A percentile compares a stretch with the other conserved stretches of the same genome.
phyloP scores from a whole-genome alignment of 2,113 vertebrate species.

The Macrotus californicus region DNA sequence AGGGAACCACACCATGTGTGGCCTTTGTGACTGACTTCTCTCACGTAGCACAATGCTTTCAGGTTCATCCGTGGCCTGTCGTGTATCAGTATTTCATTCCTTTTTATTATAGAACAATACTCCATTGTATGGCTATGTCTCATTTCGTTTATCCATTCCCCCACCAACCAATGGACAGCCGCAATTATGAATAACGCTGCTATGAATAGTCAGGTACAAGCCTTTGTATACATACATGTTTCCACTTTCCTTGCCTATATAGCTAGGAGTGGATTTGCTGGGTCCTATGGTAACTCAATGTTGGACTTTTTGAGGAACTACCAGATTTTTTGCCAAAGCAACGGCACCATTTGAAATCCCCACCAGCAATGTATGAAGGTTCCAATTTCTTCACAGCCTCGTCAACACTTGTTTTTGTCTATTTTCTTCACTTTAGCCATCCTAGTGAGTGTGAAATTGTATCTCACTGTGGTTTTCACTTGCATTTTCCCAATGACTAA shows the following conservation, averaged over 20 bases:
- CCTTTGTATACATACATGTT: neutral
- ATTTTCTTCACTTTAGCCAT: neutral
- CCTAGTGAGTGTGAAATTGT: neutral
- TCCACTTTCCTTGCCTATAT: neutral
- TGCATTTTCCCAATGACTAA: neutral
- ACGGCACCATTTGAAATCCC: neutral
- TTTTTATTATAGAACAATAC: neutral
- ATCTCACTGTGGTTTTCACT: neutral
- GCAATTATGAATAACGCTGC: neutral
- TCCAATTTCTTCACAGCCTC: neutral
- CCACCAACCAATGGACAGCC: too few relatives aligned
- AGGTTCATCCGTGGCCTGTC: too few relatives aligned
- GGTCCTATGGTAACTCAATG: neutral
- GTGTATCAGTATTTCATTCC: neutral
- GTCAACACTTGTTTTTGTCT: neutral
- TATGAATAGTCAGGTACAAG: neutral
- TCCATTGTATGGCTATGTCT: too few relatives aligned
- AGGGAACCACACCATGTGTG: neutral
- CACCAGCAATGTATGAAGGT: neutral
- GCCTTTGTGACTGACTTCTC: too few relatives aligned
- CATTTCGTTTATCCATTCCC: neutral
- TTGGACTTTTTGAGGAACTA: neutral
- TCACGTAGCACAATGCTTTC: neutral
- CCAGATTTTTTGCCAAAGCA: neutral
- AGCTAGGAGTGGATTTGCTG: neutral